Base-by-base conservation (phyloP, 2,888 invertebrate genomes). In the Eugnorisma glareosa region DNA sequence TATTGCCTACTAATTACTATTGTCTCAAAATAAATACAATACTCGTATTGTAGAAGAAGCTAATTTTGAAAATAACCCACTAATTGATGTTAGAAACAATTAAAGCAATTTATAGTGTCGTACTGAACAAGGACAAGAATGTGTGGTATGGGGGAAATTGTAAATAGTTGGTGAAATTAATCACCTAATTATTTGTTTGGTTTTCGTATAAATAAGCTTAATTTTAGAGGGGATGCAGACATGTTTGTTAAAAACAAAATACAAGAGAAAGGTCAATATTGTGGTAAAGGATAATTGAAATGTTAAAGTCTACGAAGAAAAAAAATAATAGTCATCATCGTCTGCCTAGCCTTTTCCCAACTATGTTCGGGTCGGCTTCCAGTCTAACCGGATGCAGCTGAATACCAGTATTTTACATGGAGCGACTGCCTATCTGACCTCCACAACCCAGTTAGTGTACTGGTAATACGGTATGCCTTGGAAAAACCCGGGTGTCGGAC, bases 71-170 rank as follows among this genome's bases (percentile, higher is more conserved):
- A 82, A 74, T 75, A 68, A 51, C 75, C 59, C 51, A 68, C 81
- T 84, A 89, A 84, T 80, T 84, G 71, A 73, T 82, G 84, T 79
- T 71, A 31, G 24, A 18, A 28, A 80, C 77, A 80, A 81, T 87
- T 87, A 89, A 11, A 69, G 51, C 61, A 51, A 88, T 88, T 89
- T 88, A 88, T 89, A 67, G 77, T 69, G 67, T 63, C 18, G 48
- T 24, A 10, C 5, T 35, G 69, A 67, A 77, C 68, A 51, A 67
- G 48, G 54, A 35, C 15, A 69, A 72, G 82, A 79, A 87, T 87
- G 59, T 73, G 11, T 57, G 35, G 73, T 70, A 69, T 80, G 78
- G 51, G 68, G 67, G 71, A 75, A 68, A 80, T 75, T 69, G 21
- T 5, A 48, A 59, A 61, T 24, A 24, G 67, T 79, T 80, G n/a